phyloP scores from a whole-genome alignment of 1,140 invertebrate species.

The Ctenoplectra terminalis region DNA sequence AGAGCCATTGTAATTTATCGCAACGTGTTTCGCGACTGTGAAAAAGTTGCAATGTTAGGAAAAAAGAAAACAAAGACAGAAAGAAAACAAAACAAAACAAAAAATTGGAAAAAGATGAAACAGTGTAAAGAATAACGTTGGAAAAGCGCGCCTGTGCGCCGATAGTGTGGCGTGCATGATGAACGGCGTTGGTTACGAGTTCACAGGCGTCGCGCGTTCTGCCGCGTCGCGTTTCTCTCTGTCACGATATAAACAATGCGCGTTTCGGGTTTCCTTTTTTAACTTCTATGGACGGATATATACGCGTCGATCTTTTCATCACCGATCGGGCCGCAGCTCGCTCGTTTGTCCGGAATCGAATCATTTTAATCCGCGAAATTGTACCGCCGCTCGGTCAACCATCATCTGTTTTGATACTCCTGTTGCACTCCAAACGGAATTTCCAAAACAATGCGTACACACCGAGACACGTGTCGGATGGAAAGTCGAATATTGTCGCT shows the following conservation, averaged over 20 bases:
- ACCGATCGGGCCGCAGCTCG: neutral
- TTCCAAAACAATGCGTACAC: conserved; percentile 4
- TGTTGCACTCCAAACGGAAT: neutral
- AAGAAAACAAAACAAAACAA: no score
- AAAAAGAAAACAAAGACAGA: no score
- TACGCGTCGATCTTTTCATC: conserved; percentile 47
- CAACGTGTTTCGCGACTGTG: neutral
- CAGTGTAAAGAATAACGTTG: neutral
- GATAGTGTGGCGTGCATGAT: neutral
- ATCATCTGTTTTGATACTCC: conserved; percentile 38
- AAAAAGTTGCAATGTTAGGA: neutral
- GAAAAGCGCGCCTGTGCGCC: neutral
- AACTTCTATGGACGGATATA: conserved; percentile 68
- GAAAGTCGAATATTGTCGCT: conserved; percentile 7
- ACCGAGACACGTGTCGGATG: neutral
- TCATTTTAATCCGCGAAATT: neutral
- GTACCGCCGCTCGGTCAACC: neutral
- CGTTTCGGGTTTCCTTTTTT: conserved; percentile 27
- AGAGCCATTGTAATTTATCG: neutral
- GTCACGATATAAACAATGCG: conserved; percentile 10
- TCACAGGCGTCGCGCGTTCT: neutral
- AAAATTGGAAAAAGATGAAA: neutral
- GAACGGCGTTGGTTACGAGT: neutral
- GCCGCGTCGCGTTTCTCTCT: neutral
- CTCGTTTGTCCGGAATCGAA: neutral